Evolutionary conservation across 2,797 vertebrate species (phyloP), one percentile per base, ranked within the genome.

Genomic region (Spea hammondii): DNA sequence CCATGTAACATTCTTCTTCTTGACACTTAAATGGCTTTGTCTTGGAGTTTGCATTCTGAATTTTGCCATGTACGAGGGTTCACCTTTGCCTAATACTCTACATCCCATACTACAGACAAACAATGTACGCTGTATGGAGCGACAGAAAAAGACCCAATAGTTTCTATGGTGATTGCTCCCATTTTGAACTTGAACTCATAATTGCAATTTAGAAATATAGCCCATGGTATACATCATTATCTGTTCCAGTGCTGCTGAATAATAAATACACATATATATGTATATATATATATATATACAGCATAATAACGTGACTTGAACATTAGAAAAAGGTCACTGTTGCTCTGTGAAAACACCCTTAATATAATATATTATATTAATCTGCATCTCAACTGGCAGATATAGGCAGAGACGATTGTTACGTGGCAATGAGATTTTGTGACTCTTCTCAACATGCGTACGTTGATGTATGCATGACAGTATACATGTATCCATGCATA

Each of bases 401-500:
- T 66, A 51, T 45, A 72, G 74, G 65, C 54, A 72, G 65, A 68
- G 62, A 14, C 13, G 48, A 71, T 76, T 32, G 32, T 32, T 32
- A 57, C 57, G 47, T 76, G 73, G 79, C 68, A 76, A 70, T 76
- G 73, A 65, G 79, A 62, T 77, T 77, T 69, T 55, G 45, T 68
- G 69, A 55, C 78, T 51, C 59, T 76, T 72, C 59, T 76, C 64
- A 14, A 75, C 66, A 80, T 65, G 67, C 64, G 66, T 76, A 72
- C 4, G 53, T 72, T 55, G 54, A 65, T 69, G 55, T 81, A 81
- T 81, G 79, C 79, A 81, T 77, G 80, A 72, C 47, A 66, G 75
- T 73, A 82, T 82, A 82, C 80, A 77, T 82, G 80, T 74, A 77
- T 64, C 57, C 32, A 78, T 74, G 75, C 70, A 78, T n/a, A n/a